These are phyloP conservation scores for Trichonephila clavipes DNA, from an alignment of 1,140 invertebrate genomes.

Conservation along the genomic window DNA sequence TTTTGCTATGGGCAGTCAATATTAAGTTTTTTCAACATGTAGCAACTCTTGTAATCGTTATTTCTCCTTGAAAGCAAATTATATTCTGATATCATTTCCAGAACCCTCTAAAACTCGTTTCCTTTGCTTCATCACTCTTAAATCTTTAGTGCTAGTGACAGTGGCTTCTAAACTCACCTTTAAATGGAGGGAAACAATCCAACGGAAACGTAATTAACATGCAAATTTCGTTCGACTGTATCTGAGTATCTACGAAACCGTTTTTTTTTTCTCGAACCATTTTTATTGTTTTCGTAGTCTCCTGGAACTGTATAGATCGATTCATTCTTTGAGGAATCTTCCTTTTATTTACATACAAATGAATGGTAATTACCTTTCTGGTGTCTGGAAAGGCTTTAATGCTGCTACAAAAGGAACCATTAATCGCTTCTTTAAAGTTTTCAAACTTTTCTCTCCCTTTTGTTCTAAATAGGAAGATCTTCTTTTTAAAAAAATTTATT, in stretches of 20 bases:
- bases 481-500: neutral
- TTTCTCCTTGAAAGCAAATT: neutral
- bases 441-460: conserved; percentile 1
- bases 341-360: conserved; percentile 36
- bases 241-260: neutral
- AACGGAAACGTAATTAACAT: conserved; percentile 35
- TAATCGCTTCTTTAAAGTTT: conserved; percentile 38
- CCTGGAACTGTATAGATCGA: neutral
- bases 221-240: neutral
- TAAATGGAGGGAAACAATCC: conserved; percentile 20
- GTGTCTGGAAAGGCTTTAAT: conserved; percentile 4
- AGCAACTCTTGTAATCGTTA: neutral
- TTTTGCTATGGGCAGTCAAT: neutral
- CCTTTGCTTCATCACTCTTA: conserved; percentile 22
- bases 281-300: neutral
- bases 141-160: neutral
- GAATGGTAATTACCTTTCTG: conserved; percentile 38
- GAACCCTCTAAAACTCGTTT: neutral
- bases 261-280: neutral
- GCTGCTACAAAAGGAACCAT: neutral
- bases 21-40: neutral
- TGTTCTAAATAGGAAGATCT: neutral
- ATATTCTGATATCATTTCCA: neutral
- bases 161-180: neutral
- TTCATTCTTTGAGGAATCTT: neutral